Percentiles rank a stretch among this genome's conserved stretches.
These are phyloP conservation scores for Neolamprologus tretocephalus DNA, from an alignment of 2,113 vertebrate species.

Conservation along the genomic window DNA sequence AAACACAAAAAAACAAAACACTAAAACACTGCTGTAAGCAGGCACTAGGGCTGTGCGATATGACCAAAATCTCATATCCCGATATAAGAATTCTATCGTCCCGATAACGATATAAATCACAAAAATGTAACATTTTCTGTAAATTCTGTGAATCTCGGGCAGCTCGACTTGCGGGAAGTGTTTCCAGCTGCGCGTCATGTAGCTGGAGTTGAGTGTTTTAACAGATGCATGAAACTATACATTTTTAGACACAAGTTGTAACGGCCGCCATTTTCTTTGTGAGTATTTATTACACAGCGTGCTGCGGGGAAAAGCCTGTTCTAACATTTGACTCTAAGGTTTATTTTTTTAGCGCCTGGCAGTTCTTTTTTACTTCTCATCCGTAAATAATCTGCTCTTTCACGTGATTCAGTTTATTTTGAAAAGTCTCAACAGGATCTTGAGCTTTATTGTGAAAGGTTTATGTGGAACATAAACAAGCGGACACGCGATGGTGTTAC, in stretches of 20 bases:
- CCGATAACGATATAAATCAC: background rate
- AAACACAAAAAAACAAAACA: background rate
- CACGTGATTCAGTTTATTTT: too few species aligned
- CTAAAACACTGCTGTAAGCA: background rate
- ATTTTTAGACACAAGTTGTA: too few species aligned
- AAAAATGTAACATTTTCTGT: background rate
- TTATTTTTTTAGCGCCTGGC: background rate
- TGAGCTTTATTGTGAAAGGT: too few species aligned
- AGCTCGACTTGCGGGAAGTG: background rate
- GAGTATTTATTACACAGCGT: accelerated
- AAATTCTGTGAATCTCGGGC: background rate
- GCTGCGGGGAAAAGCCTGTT: background rate
- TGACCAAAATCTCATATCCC: background rate
- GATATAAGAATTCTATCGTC: background rate
- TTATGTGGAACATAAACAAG: too few species aligned
- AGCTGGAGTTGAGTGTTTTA: background rate
- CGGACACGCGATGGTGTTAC: accelerated
- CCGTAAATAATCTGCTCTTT: too few species aligned
- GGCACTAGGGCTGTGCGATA: background rate
- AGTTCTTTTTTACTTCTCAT: too few species aligned
- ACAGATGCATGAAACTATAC: background rate
- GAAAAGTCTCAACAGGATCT: too few species aligned
- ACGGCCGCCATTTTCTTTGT: accelerated
- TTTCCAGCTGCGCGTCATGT: background rate
- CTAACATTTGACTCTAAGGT: background rate